Evolutionary conservation across 1,140 invertebrate genomes (phyloP).

Genomic region (Lamellibrachia luymesi): DNA sequence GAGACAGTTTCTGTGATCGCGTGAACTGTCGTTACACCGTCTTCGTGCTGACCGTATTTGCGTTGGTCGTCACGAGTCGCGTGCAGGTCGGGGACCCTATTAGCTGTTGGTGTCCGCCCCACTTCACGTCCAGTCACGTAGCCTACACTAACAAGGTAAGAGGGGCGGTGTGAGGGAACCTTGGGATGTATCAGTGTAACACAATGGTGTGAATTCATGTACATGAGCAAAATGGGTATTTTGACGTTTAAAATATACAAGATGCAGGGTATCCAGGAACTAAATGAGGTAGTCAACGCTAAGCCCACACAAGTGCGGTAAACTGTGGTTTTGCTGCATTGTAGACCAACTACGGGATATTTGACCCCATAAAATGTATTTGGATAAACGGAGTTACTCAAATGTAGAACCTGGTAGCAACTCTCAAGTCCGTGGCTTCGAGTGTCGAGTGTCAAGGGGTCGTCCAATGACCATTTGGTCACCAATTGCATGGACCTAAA

Average conservation of each 20-base stretch:
- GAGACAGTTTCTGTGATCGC: conserved; percentile 59
- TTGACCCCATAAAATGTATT: too few relatives aligned
- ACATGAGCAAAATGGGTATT: background rate
- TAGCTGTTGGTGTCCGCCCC: conserved; percentile 47
- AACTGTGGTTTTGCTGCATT: background rate
- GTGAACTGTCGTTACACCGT: conserved; percentile 60
- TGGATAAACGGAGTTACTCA: background rate
- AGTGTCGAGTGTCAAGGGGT: too few relatives aligned
- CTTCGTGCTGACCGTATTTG: conserved; percentile 55
- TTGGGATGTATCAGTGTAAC: background rate
- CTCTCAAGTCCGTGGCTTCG: background rate
- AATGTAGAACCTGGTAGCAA: background rate
- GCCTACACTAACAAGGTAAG: conserved; percentile 28
- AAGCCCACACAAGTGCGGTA: background rate
- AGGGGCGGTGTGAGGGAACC: background rate
- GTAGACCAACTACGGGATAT: background rate
- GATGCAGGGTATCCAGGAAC: background rate
- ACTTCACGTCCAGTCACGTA: conserved; percentile 39
- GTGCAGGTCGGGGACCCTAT: conserved; percentile 61
- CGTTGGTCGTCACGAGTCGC: conserved; percentile 56
- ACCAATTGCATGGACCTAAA: too few relatives aligned
- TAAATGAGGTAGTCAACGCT: background rate
- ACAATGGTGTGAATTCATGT: background rate
- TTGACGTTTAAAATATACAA: background rate
- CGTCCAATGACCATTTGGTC: too few relatives aligned